These are phyloP conservation scores for Aleiodes testaceus DNA, from an alignment of 2,888 invertebrate species.

Conservation along the genomic window DNA sequence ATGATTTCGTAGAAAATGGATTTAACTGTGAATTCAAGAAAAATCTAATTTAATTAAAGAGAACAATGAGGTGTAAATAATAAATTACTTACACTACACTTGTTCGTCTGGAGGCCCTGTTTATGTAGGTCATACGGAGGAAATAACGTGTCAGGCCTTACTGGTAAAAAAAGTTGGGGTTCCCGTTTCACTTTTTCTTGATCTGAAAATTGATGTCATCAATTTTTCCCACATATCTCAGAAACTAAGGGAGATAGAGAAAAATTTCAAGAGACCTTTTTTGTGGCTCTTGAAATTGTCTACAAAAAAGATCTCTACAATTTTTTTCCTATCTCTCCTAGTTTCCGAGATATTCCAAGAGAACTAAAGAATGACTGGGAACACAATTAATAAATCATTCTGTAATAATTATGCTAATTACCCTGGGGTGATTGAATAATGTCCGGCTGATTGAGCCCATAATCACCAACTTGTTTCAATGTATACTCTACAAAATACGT, in stretches of 20 bases:
- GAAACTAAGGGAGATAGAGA: too few relatives aligned
- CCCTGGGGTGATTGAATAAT: slow-evolving; percentile 84
- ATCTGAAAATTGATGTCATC: slow-evolving; percentile 53
- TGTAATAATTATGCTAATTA: slow-evolving; percentile 46
- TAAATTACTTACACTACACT: slow-evolving; percentile 69
- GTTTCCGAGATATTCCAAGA: too few relatives aligned
- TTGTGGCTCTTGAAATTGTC: too few relatives aligned
- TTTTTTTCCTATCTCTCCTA: too few relatives aligned
- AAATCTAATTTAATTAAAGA: slow-evolving; percentile 4
- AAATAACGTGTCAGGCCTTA: slow-evolving; percentile 71
- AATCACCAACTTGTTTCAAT: slow-evolving; percentile 76
- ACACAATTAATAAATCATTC: not conserved
- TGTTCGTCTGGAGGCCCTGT: slow-evolving; percentile 70
- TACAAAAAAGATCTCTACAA: too few relatives aligned
- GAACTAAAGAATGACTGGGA: not conserved
- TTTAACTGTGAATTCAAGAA: slow-evolving; percentile 61
- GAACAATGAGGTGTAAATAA: slow-evolving; percentile 1
- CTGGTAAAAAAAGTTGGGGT: slow-evolving; percentile 70
- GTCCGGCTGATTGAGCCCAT: slow-evolving; percentile 79
- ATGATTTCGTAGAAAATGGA: slow-evolving; percentile 71
- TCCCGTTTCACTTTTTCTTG: slow-evolving; percentile 70
- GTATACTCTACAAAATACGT: slow-evolving; percentile 91
- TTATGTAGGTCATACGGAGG: slow-evolving; percentile 71
- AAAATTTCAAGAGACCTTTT: too few relatives aligned
- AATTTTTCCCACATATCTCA: not conserved